Evolutionary conservation across 2,888 invertebrate species (phyloP), one percentile per base, ranked within the genome.

Genomic region (Microplitis deprimator): DNA sequence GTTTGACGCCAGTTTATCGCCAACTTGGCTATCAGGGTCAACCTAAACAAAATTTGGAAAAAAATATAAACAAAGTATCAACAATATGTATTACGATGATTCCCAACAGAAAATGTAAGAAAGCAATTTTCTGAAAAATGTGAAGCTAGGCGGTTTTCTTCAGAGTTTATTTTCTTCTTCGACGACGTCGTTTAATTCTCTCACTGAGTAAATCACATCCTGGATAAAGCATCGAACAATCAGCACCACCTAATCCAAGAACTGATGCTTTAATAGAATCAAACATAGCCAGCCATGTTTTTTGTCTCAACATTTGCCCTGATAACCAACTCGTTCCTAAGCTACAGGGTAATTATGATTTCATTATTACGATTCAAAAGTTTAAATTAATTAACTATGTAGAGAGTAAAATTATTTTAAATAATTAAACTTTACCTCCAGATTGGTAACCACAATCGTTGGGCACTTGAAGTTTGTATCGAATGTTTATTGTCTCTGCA

Each of bases 261-360:
- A 93, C 91, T 1, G 94, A 92, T 7, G 95, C 94, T 82, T 93
- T 93, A 78, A 95, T 87, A 64, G 93, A 93, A 78, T 92, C 92
- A 80, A 93, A 84, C 90, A 91, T 92, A 77, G 91, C 90, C 72
- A 91, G 90, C 84, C 91, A 90, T 10, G 89, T 87, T 41, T 90
- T 85, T 78, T 84, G 86, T 76, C 85, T 87, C 17, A 90, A 81
- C 61, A 92, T 82, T 81, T 90, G 90, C 0, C 94, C 93, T 0
- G 94, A 93, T 6, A 93, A 88, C 95, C 95, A 95, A 78, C 95
- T 94, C 89, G 95, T 92, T n/a, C 94, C 95, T 79, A 94, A 92
- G 86, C 95, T 95, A 89, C n/a, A 89, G 90, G 8, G n/a, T 13
- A 62, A 62, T 62, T 7, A 17, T n/a, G 6, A 17, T 16, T 10